Conservation (phyloP, 1,140 invertebrate species). For the Megalopta genalis region DNA sequence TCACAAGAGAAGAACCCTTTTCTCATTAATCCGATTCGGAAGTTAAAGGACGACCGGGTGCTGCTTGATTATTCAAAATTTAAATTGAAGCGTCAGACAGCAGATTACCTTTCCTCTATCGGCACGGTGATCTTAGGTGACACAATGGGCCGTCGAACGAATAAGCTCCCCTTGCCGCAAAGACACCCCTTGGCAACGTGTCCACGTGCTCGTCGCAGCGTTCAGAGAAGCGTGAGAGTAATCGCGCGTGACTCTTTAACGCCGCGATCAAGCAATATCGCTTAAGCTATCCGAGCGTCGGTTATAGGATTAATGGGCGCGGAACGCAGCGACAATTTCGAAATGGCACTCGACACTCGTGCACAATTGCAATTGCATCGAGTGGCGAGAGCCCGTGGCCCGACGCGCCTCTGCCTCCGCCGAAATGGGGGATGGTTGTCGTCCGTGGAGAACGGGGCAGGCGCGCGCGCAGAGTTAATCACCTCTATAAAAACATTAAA, state of each 20-base stretch:
- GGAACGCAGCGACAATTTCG: slow-evolving; percentile 61
- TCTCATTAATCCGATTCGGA: no score
- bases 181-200: background rate
- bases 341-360: slow-evolving; percentile 63
- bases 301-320: slow-evolving; percentile 57
- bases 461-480: slow-evolving; percentile 32
- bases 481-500: slow-evolving; percentile 49
- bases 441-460: slow-evolving; percentile 4
- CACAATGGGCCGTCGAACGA: background rate
- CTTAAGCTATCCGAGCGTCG: slow-evolving; percentile 50
- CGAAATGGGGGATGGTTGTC: slow-evolving; percentile 20
- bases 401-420: slow-evolving; percentile 18
- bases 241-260: slow-evolving; percentile 61
- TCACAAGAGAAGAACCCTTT: no score
- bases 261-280: slow-evolving; percentile 59
- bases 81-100: background rate
- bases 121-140: background rate
- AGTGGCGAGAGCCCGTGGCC: slow-evolving; percentile 51
- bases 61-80: background rate
- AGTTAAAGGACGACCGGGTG: no score
- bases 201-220: background rate
- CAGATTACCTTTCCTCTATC: background rate
- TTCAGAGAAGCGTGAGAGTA: slow-evolving; percentile 18
- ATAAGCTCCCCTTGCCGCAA: background rate
- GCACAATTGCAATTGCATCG: slow-evolving; percentile 67